Conservation (phyloP, 2,888 invertebrate genomes). For the Cosmorhoe ocellata region DNA sequence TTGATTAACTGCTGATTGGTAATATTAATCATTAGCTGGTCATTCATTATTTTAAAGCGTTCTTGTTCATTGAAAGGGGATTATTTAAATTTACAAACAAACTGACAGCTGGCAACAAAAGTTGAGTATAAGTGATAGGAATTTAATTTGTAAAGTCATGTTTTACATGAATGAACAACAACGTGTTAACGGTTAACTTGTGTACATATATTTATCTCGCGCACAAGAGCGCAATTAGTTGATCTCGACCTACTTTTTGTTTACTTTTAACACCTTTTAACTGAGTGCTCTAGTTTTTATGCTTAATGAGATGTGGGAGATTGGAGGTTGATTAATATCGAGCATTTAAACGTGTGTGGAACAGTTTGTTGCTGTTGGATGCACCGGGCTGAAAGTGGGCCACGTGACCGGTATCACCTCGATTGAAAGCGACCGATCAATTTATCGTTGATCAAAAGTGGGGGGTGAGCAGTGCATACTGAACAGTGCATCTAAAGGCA, state of each 20-base stretch:
- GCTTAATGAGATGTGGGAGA: constrained; percentile 42
- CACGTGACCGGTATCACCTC: constrained; percentile 43
- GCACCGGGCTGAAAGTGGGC: constrained; percentile 42
- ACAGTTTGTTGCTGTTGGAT: constrained; percentile 37
- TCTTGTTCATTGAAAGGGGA: constrained; percentile 45
- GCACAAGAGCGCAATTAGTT: constrained; percentile 42
- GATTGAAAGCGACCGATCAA: constrained; percentile 53
- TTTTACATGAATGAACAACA: constrained; percentile 54
- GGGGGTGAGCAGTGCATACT: constrained; percentile 20
- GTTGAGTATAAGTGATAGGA: constrained; percentile 55
- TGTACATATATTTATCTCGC: constrained; percentile 32
- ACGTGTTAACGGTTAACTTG: constrained; percentile 50
- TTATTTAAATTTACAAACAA: constrained; percentile 21
- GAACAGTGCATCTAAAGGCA: constrained; percentile 36
- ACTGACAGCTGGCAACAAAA: constrained; percentile 51
- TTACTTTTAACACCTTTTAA: constrained; percentile 50
- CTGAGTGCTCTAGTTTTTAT: constrained; percentile 41
- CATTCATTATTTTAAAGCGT: constrained; percentile 51
- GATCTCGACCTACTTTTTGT: constrained; percentile 50
- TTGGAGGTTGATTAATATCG: constrained; percentile 50
- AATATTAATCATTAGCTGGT: constrained; percentile 60
- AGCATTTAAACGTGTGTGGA: constrained; percentile 38
- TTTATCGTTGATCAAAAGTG: constrained; percentile 53
- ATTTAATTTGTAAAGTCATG: constrained; percentile 55
- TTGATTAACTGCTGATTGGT: constrained; percentile 44